Evolutionary conservation across 2,113 vertebrate genomes (phyloP), one percentile per base, ranked within the genome.

Genomic region (Glaucomys volans): DNA sequence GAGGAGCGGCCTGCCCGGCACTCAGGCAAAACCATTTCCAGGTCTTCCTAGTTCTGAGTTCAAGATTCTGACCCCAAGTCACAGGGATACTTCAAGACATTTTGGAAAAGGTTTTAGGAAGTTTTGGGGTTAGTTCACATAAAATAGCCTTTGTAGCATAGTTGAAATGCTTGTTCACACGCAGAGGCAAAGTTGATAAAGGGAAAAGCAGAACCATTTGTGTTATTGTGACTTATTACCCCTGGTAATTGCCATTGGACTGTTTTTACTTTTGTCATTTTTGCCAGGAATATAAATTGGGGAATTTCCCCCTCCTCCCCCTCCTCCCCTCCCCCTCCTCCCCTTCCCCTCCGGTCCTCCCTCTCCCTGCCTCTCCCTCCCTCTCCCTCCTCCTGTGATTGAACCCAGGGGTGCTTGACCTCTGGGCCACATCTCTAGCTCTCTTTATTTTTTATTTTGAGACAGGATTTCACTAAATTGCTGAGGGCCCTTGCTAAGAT

Each of bases 281-380:
- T 95, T 90, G 30, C 64, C 69, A 92, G 57, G 47, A 94, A 71
- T 83, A 22, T 87, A 92, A 95, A 76, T 77, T 32, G 17, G 26
- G 57, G 6, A 22, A 22, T 57, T 57, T 57, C 20, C 22, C 20
- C 20, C 22, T 22, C 54, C 20, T 2, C 7, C 20, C 8, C 54
- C 20, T 54, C 5, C 17, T 4, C 14, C 17, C 52, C 16, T 52
- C 52, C 52, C 17, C 50, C 13, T 52, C 13, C 50, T 52, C 13
- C 2, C n/a, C n/a, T n/a, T n/a, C n/a, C n/a, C n/a, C n/a, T n/a
- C n/a, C n/a, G n/a, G n/a, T n/a, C n/a, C n/a, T n/a, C n/a, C n/a
- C n/a, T n/a, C 17, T 54, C 20, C 54, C 20, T 5, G 17, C 20
- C 5, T 18, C 20, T 54, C 5, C 17, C 16, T 16, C 17, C 52